Evolutionary conservation across 2,797 vertebrate genomes (phyloP), one percentile per base, ranked within the genome.

Genomic region (Psittacula echo): DNA sequence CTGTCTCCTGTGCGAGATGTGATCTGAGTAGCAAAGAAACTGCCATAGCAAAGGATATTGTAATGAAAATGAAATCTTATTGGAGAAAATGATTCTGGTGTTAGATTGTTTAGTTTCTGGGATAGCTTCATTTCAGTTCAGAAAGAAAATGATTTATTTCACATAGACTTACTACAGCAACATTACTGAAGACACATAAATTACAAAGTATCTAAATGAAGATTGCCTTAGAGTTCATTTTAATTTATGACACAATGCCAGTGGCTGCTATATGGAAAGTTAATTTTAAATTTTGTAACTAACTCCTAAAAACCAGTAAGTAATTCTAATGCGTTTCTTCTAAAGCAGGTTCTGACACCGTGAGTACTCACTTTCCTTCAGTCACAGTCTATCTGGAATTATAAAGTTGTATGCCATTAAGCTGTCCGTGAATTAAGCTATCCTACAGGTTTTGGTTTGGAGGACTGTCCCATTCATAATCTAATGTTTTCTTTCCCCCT

Each of bases 341-440:
- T 24, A 30, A 47, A 72, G 60, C 56, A 26, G n/a, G 4, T 66
- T 85, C 47, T 85, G 41, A 56, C 37, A 15, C 26, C 13, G 5
- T 47, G 41, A 54, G 18, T 3, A 8, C 10, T 74, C 10, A 1
- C 20, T 75, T 68, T 54, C 6, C n/a, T 18, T 42, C 22, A 7
- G 58, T 50, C 62, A 42, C 30, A 47, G 13, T 11, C 23, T 78
- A 19, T 20, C 39, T 74, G 80, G 77, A 77, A n/a, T 73, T 66
- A 30, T 29, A 1, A 1, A 24, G 9, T 1, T 65, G 14, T 24
- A 15, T 77, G 50, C 29, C 4, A 0, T 44, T 56, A 17, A 47
- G 18, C 32, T 61, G 5, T 13, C 26, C 11, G 45, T 56, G 41
- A 34, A 11, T 21, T 54, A n/a, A 50, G 10, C 16, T 86, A 2